Percentiles rank a stretch among this genome's conserved stretches.
phyloP scores from a whole-genome alignment of 2,888 invertebrate genomes.

The Volucella inflata region DNA sequence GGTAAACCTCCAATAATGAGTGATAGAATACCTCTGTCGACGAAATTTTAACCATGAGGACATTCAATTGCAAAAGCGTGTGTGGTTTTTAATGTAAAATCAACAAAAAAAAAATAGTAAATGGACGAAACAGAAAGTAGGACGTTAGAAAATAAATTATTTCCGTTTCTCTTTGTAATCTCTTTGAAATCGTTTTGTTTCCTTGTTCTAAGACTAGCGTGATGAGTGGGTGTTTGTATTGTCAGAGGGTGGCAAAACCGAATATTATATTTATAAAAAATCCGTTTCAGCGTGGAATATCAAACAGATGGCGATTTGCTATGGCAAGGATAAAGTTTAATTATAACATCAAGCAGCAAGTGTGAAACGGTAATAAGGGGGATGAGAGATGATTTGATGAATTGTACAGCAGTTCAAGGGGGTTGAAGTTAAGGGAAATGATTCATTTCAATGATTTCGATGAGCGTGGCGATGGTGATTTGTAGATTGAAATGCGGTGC shows the following conservation, averaged over 20 bases:
- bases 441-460: constrained; percentile 17
- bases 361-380: constrained; percentile 51
- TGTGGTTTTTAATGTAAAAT: constrained; percentile 42
- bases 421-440: background rate
- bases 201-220: background rate
- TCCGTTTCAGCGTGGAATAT: constrained; percentile 44
- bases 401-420: constrained; percentile 15
- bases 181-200: constrained; percentile 20
- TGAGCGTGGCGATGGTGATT: constrained; percentile 13
- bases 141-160: constrained; percentile 35
- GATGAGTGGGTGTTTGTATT: constrained; percentile 10
- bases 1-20: too few species aligned
- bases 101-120: constrained; percentile 13
- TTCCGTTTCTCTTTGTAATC: constrained; percentile 40
- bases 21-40: constrained; percentile 27
- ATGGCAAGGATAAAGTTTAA: constrained; percentile 68
- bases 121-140: too few species aligned
- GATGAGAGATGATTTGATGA: constrained; percentile 34
- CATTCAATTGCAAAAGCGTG: constrained; percentile 21
- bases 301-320: constrained; percentile 60
- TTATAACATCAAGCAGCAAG: constrained; percentile 72
- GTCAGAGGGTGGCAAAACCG: constrained; percentile 28
- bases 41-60: constrained; percentile 6
- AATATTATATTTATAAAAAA: background rate
- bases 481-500: constrained; percentile 17